phyloP scores from a whole-genome alignment of 2,888 invertebrate genomes.

The Achlya flavicornis region DNA sequence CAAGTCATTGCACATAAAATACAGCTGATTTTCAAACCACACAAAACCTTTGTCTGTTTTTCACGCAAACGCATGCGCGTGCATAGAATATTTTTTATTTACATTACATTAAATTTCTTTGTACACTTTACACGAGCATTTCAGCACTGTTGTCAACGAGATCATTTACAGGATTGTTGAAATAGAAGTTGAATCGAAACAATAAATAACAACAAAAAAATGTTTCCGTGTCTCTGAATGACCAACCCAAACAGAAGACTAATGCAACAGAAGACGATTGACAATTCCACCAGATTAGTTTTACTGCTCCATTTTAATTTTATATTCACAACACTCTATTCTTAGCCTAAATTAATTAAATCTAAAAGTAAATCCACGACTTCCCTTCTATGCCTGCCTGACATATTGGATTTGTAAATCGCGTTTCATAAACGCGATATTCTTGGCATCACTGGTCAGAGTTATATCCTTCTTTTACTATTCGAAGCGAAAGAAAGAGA shows the following conservation, averaged over 20 bases:
- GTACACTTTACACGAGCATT: constrained; percentile 49
- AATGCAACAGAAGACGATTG: constrained; percentile 37
- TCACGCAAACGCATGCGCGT: constrained; percentile 84
- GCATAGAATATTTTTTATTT: constrained; percentile 81
- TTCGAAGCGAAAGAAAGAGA: neutral
- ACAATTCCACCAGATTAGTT: constrained; percentile 30
- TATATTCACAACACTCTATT: constrained; percentile 50
- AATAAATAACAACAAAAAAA: constrained; percentile 68
- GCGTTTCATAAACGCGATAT: constrained; percentile 14
- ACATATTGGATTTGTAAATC: constrained; percentile 67
- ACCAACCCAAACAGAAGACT: constrained; percentile 40
- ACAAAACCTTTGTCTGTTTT: constrained; percentile 86
- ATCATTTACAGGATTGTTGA: constrained; percentile 49
- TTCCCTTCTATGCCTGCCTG: constrained; percentile 52
- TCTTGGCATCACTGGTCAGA: neutral
- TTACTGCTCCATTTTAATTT: constrained; percentile 48
- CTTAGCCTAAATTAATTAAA: constrained; percentile 50
- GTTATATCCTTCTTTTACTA: neutral
- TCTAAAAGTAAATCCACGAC: constrained; percentile 55
- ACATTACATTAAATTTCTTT: constrained; percentile 73
- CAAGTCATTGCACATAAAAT: constrained; percentile 82
- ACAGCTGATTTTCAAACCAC: constrained; percentile 84
- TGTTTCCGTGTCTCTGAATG: constrained; percentile 40
- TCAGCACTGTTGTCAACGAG: constrained; percentile 45
- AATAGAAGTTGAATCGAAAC: constrained; percentile 55